These are phyloP conservation scores for Sphecodes monilicornis DNA, from an alignment of 2,888 invertebrate species.

Conservation along the genomic window DNA sequence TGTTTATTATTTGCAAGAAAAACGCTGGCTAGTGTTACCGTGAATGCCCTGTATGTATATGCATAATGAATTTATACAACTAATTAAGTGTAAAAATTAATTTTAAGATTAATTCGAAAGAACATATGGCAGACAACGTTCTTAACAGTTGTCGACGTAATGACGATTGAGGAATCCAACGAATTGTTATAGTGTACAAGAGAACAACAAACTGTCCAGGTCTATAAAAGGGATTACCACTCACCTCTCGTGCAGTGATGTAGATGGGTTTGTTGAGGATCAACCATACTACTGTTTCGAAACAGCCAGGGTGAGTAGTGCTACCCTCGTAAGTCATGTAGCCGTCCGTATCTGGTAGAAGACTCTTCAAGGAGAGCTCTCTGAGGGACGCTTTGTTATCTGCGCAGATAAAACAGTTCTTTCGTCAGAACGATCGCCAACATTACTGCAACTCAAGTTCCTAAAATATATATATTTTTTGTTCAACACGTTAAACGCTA, in stretches of 20 bases:
- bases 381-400: conserved; percentile 93
- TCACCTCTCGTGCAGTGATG: conserved; percentile 97
- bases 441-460: too few species aligned
- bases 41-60: too few species aligned
- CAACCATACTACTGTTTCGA: conserved; percentile 99
- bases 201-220: not conserved
- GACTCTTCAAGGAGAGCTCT: conserved; percentile 93
- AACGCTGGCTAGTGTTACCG: too few species aligned
- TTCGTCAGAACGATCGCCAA: not conserved
- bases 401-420: conserved; percentile 80
- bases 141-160: too few species aligned
- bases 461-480: too few species aligned
- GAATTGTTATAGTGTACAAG: not conserved
- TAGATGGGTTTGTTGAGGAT: conserved; percentile 99
- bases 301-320: conserved; percentile 98
- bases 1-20: too few species aligned
- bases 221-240: conserved; percentile 65
- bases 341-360: conserved; percentile 96
- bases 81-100: not conserved
- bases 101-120: not conserved
- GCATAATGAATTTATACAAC: too few species aligned
- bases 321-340: conserved; percentile 99
- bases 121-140: not conserved
- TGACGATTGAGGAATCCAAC: too few species aligned
- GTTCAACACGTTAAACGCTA: too few species aligned